These are phyloP conservation scores for Prostheceraeus crozeri DNA, from an alignment of 2,888 invertebrate species.

Conservation along the genomic window DNA sequence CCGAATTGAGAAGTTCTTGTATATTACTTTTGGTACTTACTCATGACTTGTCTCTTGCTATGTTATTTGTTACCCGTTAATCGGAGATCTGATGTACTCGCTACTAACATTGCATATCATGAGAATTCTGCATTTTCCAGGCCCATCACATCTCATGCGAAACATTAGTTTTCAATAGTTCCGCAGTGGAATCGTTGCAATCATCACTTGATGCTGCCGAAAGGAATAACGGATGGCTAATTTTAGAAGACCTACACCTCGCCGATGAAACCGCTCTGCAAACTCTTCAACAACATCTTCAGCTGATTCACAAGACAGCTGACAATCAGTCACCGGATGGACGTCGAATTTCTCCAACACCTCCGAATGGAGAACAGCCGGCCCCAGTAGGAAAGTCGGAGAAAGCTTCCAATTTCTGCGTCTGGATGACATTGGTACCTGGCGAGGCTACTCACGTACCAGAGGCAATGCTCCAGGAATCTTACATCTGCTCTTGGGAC, in stretches of 20 bases:
- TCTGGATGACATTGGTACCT: not conserved
- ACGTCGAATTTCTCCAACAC: not conserved
- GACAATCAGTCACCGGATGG: not conserved
- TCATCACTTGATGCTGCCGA: conserved; percentile 47
- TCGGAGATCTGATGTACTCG: not conserved
- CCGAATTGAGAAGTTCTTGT: no score
- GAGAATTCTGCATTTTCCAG: conserved; percentile 2
- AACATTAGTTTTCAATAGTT: not conserved
- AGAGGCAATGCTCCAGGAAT: no score
- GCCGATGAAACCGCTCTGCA: conserved; percentile 45
- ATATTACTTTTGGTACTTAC: no score
- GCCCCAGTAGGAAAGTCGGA: no score
- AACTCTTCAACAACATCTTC: conserved; percentile 46
- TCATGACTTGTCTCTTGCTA: no score
- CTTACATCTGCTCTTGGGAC: no score
- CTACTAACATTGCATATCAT: not conserved
- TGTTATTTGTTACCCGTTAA: not conserved
- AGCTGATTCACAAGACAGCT: conserved; percentile 38
- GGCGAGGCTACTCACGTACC: conserved; percentile 8
- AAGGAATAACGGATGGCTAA: conserved; percentile 50
- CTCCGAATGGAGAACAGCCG: no score
- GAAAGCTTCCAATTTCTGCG: no score
- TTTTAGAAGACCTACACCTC: conserved; percentile 51
- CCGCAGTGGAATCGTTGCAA: not conserved
- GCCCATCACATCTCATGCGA: not conserved